A percentile compares a stretch with the other conserved stretches of the same genome.
Evolutionary conservation across 2,888 invertebrate genomes (phyloP).

Genomic region (Electrophaes corylata): DNA sequence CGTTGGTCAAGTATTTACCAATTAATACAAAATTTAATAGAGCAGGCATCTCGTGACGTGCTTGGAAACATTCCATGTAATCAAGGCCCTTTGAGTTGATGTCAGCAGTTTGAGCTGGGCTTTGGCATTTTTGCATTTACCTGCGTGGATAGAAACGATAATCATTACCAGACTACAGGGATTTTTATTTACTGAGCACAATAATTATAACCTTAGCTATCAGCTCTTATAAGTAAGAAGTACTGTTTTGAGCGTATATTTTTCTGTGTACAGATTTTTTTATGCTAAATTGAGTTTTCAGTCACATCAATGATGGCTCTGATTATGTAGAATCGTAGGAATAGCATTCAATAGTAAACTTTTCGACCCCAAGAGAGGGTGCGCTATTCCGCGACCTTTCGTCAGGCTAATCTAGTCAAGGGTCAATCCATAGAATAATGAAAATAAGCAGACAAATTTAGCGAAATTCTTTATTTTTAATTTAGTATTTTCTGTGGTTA

Average conservation of each 20-base stretch:
- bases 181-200: too few relatives aligned
- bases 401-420: constrained; percentile 69
- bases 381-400: constrained; percentile 65
- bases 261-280: background rate
- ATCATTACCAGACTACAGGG: background rate
- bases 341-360: background rate
- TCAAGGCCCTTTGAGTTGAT: constrained; percentile 35
- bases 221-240: too few relatives aligned
- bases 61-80: constrained; percentile 65
- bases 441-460: constrained; percentile 42
- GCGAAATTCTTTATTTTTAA: background rate
- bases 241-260: too few relatives aligned
- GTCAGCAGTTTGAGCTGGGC: constrained; percentile 1
- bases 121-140: constrained; percentile 8
- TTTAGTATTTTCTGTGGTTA: too few relatives aligned
- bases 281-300: background rate
- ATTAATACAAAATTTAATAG: constrained; percentile 78
- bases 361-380: constrained; percentile 56
- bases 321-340: background rate
- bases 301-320: background rate
- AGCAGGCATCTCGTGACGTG: constrained; percentile 64
- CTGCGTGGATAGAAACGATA: background rate
- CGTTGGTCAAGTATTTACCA: constrained; percentile 80
- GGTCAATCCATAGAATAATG: constrained; percentile 52
- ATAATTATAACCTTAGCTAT: too few relatives aligned